These are phyloP conservation scores for Cactoblastis cactorum DNA, from an alignment of 2,888 invertebrate genomes.

Conservation along the genomic window DNA sequence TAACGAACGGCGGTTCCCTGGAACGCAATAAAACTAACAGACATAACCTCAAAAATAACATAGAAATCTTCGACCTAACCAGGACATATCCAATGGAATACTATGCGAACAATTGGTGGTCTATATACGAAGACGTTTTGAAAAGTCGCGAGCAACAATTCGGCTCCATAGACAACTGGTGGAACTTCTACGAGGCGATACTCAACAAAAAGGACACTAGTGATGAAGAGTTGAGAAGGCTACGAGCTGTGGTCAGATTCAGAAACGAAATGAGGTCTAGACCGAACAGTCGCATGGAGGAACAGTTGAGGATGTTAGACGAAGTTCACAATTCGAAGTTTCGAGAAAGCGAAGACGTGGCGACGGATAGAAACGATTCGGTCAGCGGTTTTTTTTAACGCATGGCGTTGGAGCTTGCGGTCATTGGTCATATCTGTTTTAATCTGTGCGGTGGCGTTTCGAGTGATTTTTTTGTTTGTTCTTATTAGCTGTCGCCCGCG, in stretches of 20 bases:
- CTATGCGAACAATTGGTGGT: conserved; percentile 77
- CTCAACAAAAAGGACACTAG: conserved; percentile 48
- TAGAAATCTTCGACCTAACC: conserved; percentile 63
- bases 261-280: conserved; percentile 42
- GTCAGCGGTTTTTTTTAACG: conserved; percentile 50
- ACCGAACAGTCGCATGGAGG: conserved; percentile 61
- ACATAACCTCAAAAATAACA: conserved; percentile 31
- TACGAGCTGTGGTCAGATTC: conserved; percentile 45
- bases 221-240: conserved; percentile 47
- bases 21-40: conserved; percentile 35
- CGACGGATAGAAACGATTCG: conserved; percentile 55
- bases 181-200: conserved; percentile 67
- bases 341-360: conserved; percentile 54
- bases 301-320: conserved; percentile 60
- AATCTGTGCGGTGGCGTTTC: background rate
- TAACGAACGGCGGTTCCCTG: conserved; percentile 38
- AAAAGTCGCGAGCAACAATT: conserved; percentile 67
- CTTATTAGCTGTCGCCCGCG: too few relatives aligned
- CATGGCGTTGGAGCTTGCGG: conserved; percentile 31
- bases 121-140: conserved; percentile 66
- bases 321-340: conserved; percentile 59
- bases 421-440: conserved; percentile 22
- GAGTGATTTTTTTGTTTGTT: background rate
- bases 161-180: conserved; percentile 73
- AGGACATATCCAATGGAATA: conserved; percentile 65